Evolutionary conservation across 2,888 invertebrate species (phyloP), one percentile per base, ranked within the genome.

Genomic region (Morinoia aosen): DNA sequence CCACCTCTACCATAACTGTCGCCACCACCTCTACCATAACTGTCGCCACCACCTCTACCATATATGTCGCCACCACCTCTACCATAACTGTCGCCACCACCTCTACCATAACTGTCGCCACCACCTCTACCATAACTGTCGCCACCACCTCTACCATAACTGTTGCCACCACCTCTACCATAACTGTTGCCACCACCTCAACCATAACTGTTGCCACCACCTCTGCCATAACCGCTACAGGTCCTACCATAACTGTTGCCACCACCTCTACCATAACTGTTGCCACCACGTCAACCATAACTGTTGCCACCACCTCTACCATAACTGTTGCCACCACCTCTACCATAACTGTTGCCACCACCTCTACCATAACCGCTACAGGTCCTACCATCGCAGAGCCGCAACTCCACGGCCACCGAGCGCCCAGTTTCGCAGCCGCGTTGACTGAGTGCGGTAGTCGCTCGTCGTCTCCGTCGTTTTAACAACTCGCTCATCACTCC

Each of bases 401-500:
- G 90, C 90, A 90, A 90, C 90, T 90, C 90, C 90, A 90, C 90
- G 90, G 90, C 8, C 40, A 48, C 40, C 7, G 12, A 39, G 40
- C 90, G 40, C 90, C 90, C 90, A 90, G 90, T 90, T 39, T 90
- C 90, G 90, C 90, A 16, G 40, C 90, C 7, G 90, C 12, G 48
- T 90, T 90, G 39, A 12, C 19, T 40, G 33, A 11, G 90, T 40
- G 90, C 0, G 90, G 90, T 40, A 10, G 90, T 88, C 40, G 39
- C 40, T 90, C 40, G 7, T 11, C 4, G 90, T 48, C 16, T 90
- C 90, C 19, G 40, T 40, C 48, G 90, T 39, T 90, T 90, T 16
- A 48, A 14, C 90, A 90, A 90, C 40, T 90, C 90, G 90, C 90
- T 90, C 90, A 90, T 90, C 90, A 90, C 90, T 48, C 48, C 14